These are phyloP conservation scores for Serranus cabrilla DNA, from an alignment of 2,797 vertebrate species.

Conservation along the genomic window DNA sequence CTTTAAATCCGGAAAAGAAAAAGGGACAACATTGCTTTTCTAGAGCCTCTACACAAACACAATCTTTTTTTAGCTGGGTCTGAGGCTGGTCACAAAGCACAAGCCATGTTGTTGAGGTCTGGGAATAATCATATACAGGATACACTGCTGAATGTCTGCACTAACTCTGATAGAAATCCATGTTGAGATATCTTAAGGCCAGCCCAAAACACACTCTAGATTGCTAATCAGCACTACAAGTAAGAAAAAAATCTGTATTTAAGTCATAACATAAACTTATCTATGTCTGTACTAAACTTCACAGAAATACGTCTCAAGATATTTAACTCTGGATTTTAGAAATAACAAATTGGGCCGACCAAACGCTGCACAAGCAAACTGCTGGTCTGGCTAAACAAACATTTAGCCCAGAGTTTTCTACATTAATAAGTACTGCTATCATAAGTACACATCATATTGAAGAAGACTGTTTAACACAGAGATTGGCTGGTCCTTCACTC, in stretches of 20 bases:
- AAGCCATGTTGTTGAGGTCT: neutral
- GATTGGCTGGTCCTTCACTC: neutral
- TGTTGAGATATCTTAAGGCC: neutral
- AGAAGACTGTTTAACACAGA: constrained; percentile 21
- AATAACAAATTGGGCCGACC: neutral
- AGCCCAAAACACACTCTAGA: too few relatives aligned
- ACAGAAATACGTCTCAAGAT: neutral
- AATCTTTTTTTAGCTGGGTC: neutral
- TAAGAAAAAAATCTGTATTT: too few relatives aligned
- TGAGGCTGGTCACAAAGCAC: neutral
- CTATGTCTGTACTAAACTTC: neutral
- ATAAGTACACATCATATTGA: neutral
- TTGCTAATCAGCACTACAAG: too few relatives aligned
- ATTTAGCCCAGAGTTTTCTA: neutral
- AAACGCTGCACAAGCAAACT: neutral
- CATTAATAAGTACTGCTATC: neutral
- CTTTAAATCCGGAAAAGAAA: constrained; percentile 2
- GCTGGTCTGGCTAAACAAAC: constrained; percentile 2
- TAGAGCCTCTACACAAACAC: too few relatives aligned
- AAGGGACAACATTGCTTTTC: neutral
- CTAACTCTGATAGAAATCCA: neutral
- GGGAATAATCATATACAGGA: neutral
- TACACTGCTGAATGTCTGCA: neutral
- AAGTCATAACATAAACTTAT: too few relatives aligned
- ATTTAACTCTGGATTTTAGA: neutral